Base-by-base conservation (phyloP, 2,888 invertebrate genomes). In the Pachycephus smyrnensis region DNA sequence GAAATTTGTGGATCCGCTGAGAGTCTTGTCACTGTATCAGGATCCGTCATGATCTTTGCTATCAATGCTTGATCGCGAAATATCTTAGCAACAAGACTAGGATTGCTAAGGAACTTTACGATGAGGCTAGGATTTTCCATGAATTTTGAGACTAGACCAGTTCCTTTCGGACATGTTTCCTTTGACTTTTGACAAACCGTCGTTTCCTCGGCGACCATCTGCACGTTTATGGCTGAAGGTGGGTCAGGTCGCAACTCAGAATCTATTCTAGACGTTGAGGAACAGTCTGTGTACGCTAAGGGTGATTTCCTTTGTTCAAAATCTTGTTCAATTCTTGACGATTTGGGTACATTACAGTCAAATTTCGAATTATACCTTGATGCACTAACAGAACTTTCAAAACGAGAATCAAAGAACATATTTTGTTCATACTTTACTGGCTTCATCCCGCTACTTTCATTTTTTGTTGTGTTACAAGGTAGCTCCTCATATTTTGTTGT, bases 1-100 rank as follows among this genome's bases (percentile, higher is more conserved):
- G 84, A 85, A 15, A 90, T 83, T 68, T 87, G 83, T 3, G 91
- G 90, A 85, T 91, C 90, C n/a, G 84, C 78, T 3, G 86, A 80
- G 23, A 91, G 81, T 69, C 84, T 88, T 3, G 79, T 82, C 0
- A 88, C 80, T 15, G 87, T 82, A 33, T 82, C 86, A 3, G 88
- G 85, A 73, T 89, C 85, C 12, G 85, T 84, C 40, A 90, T 82
- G 36, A 90, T 85, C 69, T 89, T 90, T 30, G 84, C 31, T 36
- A 90, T 76, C 31, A 89, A 35, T 37, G 85, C 84, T 73, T 86
- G 85, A 82, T 91, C 87, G 68, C 87, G 84, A 77, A 91, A 82
- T 75, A 91, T 81, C 75, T 89, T 89, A 0, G 84, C 78, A 12
- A 89, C 75, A 6, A 89, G 40, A 82, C 80, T 86, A 37, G 89